Base-by-base conservation (phyloP, 2,888 invertebrate species). In the Melieria crassipennis region DNA sequence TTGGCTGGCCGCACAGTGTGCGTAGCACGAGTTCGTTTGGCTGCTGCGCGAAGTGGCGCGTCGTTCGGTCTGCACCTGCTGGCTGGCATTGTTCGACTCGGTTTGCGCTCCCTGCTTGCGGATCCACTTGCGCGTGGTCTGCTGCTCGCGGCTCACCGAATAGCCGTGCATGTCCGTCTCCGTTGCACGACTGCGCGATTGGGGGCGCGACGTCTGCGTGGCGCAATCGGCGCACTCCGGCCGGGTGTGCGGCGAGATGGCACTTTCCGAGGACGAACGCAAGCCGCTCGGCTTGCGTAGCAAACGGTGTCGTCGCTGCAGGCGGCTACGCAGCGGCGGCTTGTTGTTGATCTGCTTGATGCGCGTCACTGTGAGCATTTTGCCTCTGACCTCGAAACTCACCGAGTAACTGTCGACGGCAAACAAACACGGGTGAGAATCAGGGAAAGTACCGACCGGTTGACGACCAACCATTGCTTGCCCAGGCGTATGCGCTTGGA, bases 401-500 rank as follows among this genome's bases (percentile, higher is more conserved):
- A 74, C 48, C 3, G 61, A 13, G 16, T 66, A 74, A 67, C 74
- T 74, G 42, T 1, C 48, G 56, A 55, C 4, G 42, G 4, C 4
- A 55, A 42, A 13, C 16, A 16, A 57, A 42, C 9, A 30, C 30
- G 30, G 3, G 30, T 30, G 2, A 30, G 30, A 30, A 30, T 30
- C 30, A 3, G 13, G 13, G 11, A 7, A 9, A n/a, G 4, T 52
- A 9, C 11, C 6, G 13, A 52, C 5, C 4, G 0, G 13, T 52
- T 52, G 11, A 52, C 4, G 13, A 50, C 61, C 30, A 13, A 78
- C 78, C 76, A 73, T 9, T 64, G 68, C 57, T 75, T 76, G 47
- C 74, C 73, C 16, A 73, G 71, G 10, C 68, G 62, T 43, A 78
- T 13, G 9, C 77, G 75, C 7, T 58, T 69, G 57, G 65, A 72